Evolutionary conservation across 2,797 vertebrate species (phyloP).

Genomic region (Microctenopoma lineatum): DNA sequence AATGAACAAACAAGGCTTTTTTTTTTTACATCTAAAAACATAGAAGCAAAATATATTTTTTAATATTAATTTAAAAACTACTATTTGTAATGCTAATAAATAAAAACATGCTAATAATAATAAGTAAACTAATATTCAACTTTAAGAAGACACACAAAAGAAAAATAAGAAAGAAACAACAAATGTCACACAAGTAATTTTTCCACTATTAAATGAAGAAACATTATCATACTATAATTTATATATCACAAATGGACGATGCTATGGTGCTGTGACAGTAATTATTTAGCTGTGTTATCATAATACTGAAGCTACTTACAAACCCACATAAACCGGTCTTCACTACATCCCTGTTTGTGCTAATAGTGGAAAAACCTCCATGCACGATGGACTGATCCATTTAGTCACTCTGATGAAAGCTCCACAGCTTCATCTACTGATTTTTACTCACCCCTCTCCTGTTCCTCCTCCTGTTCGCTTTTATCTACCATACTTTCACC

Average conservation of each 20-base stretch:
- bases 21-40: neutral
- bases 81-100: too few relatives aligned
- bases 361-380: constrained; percentile 66
- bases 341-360: constrained; percentile 6
- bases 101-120: neutral
- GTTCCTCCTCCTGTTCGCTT: constrained; percentile 57
- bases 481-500: constrained; percentile 39
- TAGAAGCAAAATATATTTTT: too few relatives aligned
- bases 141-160: constrained; percentile 11
- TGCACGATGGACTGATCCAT: constrained; percentile 24
- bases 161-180: neutral
- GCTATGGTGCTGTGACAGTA: neutral
- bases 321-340: neutral
- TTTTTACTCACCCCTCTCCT: constrained; percentile 78
- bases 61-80: too few relatives aligned
- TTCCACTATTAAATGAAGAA: constrained; percentile 58
- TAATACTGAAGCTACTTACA: neutral
- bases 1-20: constrained; percentile 1
- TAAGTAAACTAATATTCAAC: neutral
- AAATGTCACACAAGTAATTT: constrained; percentile 30
- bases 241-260: neutral
- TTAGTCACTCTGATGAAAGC: constrained; percentile 40
- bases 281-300: neutral
- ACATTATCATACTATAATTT: neutral
- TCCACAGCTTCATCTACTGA: constrained; percentile 15